Percentiles rank a stretch among this genome's conserved stretches.
Conservation (phyloP, 2,797 vertebrate genomes). For the Octomys mimax region DNA sequence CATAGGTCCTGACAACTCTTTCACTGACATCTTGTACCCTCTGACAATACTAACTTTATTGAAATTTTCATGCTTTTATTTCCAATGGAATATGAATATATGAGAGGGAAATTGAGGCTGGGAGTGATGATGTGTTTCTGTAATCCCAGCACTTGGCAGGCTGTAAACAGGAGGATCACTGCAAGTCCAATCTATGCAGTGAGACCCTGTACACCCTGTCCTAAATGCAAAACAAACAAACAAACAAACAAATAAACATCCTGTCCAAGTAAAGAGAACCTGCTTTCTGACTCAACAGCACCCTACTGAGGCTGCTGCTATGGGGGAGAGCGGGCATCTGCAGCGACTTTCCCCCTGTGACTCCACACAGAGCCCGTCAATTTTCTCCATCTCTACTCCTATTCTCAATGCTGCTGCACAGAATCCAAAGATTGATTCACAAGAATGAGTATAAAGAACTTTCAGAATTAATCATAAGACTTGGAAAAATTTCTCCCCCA, state of each 20-base stretch:
- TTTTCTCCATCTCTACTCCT: not conserved
- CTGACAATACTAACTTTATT: not conserved
- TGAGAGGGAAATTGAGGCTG: not conserved
- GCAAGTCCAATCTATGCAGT: too few relatives aligned
- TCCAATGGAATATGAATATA: not conserved
- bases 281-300: not conserved
- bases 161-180: too few relatives aligned
- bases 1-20: not conserved
- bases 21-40: not conserved
- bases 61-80: not conserved
- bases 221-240: too few relatives aligned
- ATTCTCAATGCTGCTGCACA: not conserved
- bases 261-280: not conserved
- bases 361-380: not conserved
- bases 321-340: not conserved
- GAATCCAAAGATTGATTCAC: not conserved
- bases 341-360: not conserved
- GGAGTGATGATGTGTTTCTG: too few relatives aligned
- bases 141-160: too few relatives aligned
- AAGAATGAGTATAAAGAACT: not conserved
- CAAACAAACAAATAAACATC: too few relatives aligned
- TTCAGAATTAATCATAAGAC: not conserved
- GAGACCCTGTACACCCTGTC: too few relatives aligned
- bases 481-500: not conserved
- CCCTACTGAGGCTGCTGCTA: not conserved